phyloP scores from a whole-genome alignment of 2,113 vertebrate genomes.

The Aegotheles bennettii region DNA sequence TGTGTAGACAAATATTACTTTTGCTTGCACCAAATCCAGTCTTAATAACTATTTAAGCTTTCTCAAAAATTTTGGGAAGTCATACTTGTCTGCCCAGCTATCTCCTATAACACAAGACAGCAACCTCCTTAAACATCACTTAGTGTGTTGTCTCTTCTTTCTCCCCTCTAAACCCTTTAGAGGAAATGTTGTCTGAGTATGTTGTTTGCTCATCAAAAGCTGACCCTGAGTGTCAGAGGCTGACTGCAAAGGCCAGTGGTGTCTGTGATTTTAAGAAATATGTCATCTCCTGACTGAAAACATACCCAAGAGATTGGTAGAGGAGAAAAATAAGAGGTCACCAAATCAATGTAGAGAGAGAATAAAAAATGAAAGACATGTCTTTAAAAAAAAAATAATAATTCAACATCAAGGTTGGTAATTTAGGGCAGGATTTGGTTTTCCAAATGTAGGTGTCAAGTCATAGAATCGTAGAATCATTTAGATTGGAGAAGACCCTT shows the following conservation, averaged over 20 bases:
- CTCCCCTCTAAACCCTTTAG: neutral
- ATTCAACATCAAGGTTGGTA: neutral
- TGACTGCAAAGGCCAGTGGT: neutral
- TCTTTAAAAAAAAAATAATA: neutral
- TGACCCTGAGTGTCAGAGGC: neutral
- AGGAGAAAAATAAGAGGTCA: neutral
- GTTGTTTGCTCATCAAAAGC: neutral
- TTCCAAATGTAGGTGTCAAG: neutral
- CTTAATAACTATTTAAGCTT: neutral
- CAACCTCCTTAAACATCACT: neutral
- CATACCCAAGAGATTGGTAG: neutral
- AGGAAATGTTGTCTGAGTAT: rapidly evolving
- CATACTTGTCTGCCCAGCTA: neutral
- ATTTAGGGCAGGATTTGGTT: neutral
- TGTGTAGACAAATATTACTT: neutral
- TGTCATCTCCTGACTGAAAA: neutral
- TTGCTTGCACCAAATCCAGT: neutral
- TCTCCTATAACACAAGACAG: neutral
- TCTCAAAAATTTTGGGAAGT: neutral
- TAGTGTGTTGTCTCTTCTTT: neutral
- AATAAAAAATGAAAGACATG: neutral
- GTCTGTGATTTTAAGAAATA: neutral
- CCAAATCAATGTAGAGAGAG: neutral
- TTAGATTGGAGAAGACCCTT: neutral
- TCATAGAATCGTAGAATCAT: neutral